Conservation (phyloP, 2,113 vertebrate genomes). For the Passer domesticus region DNA sequence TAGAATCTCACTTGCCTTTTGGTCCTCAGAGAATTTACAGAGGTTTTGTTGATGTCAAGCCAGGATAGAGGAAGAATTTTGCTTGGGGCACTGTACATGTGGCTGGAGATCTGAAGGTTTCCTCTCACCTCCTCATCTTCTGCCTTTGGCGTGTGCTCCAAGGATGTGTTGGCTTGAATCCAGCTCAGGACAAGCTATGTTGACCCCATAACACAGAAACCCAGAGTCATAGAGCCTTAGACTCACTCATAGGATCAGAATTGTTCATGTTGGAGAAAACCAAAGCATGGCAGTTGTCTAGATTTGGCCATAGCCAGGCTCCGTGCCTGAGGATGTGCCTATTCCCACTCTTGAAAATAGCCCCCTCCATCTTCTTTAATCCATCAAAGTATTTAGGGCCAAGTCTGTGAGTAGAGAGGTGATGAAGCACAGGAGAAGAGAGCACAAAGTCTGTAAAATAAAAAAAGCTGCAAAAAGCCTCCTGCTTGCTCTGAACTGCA, state of each 20-base stretch:
- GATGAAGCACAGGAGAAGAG: background rate
- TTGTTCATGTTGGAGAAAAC: background rate
- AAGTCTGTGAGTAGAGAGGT: background rate
- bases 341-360: background rate
- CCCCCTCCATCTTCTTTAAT: background rate
- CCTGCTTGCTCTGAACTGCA: background rate
- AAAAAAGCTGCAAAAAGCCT: background rate
- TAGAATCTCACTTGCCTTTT: background rate
- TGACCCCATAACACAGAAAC: background rate
- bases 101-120: background rate
- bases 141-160: background rate
- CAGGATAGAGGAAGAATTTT: background rate
- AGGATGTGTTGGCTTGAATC: background rate
- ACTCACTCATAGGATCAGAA: background rate
- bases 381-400: background rate
- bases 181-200: background rate
- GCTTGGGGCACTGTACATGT: background rate
- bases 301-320: background rate
- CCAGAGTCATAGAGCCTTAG: fast-evolving
- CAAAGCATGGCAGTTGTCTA: background rate
- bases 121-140: background rate
- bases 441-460: conserved; percentile 11
- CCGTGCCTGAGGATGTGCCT: background rate
- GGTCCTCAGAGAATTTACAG: background rate
- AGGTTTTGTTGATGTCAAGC: background rate